Evolutionary conservation across 2,797 vertebrate genomes (phyloP), one percentile per base, ranked within the genome.

Genomic region (Perodicticus potto): DNA sequence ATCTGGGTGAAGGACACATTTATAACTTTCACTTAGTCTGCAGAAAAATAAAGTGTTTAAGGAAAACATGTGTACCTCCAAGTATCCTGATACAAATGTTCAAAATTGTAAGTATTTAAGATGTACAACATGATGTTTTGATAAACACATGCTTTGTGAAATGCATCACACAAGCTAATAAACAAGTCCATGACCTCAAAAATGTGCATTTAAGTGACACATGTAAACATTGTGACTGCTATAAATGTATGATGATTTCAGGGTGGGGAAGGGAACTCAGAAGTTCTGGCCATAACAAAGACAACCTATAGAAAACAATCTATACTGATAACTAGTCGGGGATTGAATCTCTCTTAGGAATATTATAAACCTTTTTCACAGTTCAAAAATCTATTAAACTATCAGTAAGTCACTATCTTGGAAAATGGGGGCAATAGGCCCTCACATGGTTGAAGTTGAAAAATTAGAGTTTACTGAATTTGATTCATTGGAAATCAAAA

Each of bases 361-460:
- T n/a, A 57, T 63, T 45, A 40, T 37, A 55, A 85, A 91, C 22
- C 5, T 94, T n/a, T 82, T 59, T 82, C 86, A 72, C n/a, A 22
- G 1, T 49, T 65, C 57, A 70, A 82, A 77, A 1, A 10, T 94
- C 29, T 86, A n/a, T 87, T 94, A 77, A 94, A 93, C 86, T 70
- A 22, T 72, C 37, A 85, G 10, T 20, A 59, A 91, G 45, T 57
- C 23, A 85, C 55, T 23, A 55, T 45, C 16, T 34, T 63, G n/a
- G 43, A 63, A 96, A 95, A 85, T 25, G 27, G 77, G 87, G 17
- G 7, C n/a, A 95, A 76, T 2, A 78, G 0, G 53, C 1, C 12
- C 27, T 78, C 34, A 43, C 1, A 40, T 4, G 8, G 8, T 72
- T 89, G 20, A 87, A 65, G 5, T 34, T 63, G 12, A 73, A 91